Conservation (phyloP, 2,113 vertebrate genomes). For the Pseudorectes ferrugineus region DNA sequence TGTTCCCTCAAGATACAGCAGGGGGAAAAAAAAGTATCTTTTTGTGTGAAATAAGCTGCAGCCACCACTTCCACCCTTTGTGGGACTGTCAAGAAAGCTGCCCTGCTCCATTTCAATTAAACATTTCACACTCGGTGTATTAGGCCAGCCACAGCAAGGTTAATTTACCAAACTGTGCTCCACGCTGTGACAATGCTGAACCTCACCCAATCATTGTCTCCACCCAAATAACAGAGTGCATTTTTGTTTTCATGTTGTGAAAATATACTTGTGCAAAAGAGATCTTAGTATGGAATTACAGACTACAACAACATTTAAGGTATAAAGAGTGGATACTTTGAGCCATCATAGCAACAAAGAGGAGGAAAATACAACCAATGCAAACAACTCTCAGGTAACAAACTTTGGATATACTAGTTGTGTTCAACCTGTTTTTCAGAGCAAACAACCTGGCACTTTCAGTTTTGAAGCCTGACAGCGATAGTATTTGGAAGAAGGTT, state of each 20-base stretch:
- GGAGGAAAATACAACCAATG: background rate
- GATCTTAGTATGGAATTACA: background rate
- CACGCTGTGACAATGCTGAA: background rate
- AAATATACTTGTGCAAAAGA: background rate
- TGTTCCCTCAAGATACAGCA: background rate
- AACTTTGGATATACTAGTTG: background rate
- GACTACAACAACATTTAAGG: background rate
- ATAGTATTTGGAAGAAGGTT: background rate
- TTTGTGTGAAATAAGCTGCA: background rate
- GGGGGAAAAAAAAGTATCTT: fast-evolving
- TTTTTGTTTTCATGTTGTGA: background rate
- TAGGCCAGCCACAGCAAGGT: background rate
- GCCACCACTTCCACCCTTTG: background rate
- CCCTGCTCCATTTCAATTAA: background rate
- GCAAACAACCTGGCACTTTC: background rate
- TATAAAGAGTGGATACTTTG: background rate
- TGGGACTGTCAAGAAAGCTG: background rate
- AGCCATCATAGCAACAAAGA: background rate
- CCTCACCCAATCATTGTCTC: background rate
- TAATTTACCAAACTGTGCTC: background rate
- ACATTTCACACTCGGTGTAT: background rate
- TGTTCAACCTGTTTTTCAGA: background rate
- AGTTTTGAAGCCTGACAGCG: background rate
- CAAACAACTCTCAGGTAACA: background rate
- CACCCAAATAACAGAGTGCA: background rate